Percentiles rank a stretch among this genome's conserved stretches.
These are phyloP conservation scores for Chromis chromis DNA, from an alignment of 2,797 vertebrate species.

Conservation along the genomic window DNA sequence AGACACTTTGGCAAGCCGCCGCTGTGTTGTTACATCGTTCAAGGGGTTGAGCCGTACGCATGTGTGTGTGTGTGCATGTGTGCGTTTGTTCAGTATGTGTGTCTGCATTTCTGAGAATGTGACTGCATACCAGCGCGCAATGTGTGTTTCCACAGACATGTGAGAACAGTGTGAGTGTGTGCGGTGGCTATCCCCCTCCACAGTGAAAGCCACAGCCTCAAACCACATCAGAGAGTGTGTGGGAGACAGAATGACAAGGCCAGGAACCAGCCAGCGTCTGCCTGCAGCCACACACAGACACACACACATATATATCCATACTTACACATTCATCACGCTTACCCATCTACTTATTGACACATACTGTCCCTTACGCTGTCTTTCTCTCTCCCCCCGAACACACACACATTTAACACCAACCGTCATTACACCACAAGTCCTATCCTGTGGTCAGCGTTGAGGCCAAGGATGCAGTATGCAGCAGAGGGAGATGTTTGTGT, in stretches of 20 bases:
- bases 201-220: slow-evolving; percentile 80
- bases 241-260: slow-evolving; percentile 83
- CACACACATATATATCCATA: slow-evolving; percentile 53
- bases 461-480: slow-evolving; percentile 67
- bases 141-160: slow-evolving; percentile 84
- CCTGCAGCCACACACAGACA: slow-evolving; percentile 75
- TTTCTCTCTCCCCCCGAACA: slow-evolving; percentile 5
- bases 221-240: slow-evolving; percentile 82
- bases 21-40: slow-evolving; percentile 74
- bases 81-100: slow-evolving; percentile 60
- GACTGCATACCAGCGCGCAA: slow-evolving; percentile 77
- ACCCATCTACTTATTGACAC: slow-evolving; percentile 68
- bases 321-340: slow-evolving; percentile 66
- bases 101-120: slow-evolving; percentile 77
- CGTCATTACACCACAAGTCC: slow-evolving; percentile 67
- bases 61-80: slow-evolving; percentile 41
- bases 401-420: slow-evolving; percentile 66
- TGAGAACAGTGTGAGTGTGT: slow-evolving; percentile 82
- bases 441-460: slow-evolving; percentile 64
- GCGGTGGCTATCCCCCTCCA: slow-evolving; percentile 73
- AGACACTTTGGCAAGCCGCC: slow-evolving; percentile 71
- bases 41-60: slow-evolving; percentile 42
- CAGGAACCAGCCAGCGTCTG: slow-evolving; percentile 81
- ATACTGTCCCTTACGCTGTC: slow-evolving; percentile 45
- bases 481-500: slow-evolving; percentile 71